A percentile compares a stretch with the other conserved stretches of the same genome.
Evolutionary conservation across 2,888 invertebrate species (phyloP).

Genomic region (Tethea ocularis): DNA sequence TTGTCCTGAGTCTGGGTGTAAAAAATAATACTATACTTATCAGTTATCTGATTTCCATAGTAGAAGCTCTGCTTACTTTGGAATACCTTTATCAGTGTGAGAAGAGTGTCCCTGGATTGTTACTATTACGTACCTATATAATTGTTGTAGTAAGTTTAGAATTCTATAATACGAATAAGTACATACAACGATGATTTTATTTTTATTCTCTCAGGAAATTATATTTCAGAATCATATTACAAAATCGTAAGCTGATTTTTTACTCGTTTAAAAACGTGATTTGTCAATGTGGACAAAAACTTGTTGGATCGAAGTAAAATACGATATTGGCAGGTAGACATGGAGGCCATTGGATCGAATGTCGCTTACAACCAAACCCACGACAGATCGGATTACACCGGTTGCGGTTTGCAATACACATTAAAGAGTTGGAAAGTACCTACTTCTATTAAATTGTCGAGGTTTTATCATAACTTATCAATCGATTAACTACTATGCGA

Average conservation of each 20-base stretch:
- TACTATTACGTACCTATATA: too few relatives aligned
- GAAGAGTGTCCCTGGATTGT: too few relatives aligned
- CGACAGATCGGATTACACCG: constrained; percentile 42
- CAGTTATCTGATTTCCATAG: too few relatives aligned
- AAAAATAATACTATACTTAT: too few relatives aligned
- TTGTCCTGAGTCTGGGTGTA: not conserved
- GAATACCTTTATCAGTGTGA: too few relatives aligned
- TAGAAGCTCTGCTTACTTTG: too few relatives aligned
- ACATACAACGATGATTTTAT: not conserved
- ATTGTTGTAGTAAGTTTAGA: too few relatives aligned
- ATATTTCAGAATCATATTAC: not conserved
- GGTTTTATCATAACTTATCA: constrained; percentile 14
- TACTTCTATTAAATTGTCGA: constrained; percentile 12
- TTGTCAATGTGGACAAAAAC: constrained; percentile 52
- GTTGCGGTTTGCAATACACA: constrained; percentile 42
- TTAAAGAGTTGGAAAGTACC: constrained; percentile 24
- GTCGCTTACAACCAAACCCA: constrained; percentile 50
- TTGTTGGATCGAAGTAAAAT: constrained; percentile 48
- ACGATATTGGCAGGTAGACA: constrained; percentile 23
- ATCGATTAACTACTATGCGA: constrained; percentile 12
- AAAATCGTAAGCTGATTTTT: constrained; percentile 13
- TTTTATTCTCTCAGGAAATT: not conserved
- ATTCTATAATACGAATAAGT: too few relatives aligned
- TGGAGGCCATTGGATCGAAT: constrained; percentile 49
- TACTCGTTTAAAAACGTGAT: constrained; percentile 25